Evolutionary conservation across 2,888 invertebrate genomes (phyloP).

Genomic region (Blastobasis adustella): DNA sequence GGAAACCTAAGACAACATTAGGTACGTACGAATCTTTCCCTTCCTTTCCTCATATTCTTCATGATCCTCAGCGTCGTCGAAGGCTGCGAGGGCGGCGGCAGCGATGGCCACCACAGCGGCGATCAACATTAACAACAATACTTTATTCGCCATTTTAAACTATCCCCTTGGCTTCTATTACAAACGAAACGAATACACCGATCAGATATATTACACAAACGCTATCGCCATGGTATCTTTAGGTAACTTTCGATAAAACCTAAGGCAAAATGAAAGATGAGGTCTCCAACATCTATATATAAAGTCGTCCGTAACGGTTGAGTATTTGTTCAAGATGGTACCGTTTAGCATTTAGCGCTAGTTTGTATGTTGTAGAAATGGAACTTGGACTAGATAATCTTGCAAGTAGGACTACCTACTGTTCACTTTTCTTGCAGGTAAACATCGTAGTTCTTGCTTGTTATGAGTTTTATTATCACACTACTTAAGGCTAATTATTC

Average conservation of each 20-base stretch:
- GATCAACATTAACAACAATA: constrained; percentile 33
- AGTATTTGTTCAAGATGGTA: constrained; percentile 53
- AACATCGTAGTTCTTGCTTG: too few species aligned
- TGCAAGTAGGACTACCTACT: too few species aligned
- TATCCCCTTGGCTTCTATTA: too few species aligned
- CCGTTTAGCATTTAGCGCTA: constrained; percentile 56
- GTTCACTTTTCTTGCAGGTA: too few species aligned
- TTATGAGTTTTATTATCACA: too few species aligned
- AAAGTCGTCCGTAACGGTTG: constrained; percentile 60
- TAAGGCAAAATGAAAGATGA: constrained; percentile 37
- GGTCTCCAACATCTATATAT: constrained; percentile 43
- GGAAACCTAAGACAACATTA: not conserved
- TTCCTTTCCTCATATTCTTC: constrained; percentile 27
- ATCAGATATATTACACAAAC: too few species aligned
- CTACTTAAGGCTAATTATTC: too few species aligned
- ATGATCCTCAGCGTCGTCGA: constrained; percentile 18
- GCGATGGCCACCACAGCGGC: constrained; percentile 30
- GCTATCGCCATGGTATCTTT: too few species aligned
- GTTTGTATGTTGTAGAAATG: too few species aligned
- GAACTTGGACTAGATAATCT: too few species aligned
- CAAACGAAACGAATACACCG: too few species aligned
- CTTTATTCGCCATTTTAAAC: constrained; percentile 39
- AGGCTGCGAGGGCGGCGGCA: constrained; percentile 30
- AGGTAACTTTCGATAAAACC: too few species aligned
- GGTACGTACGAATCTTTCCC: constrained; percentile 56